phyloP scores from a whole-genome alignment of 2,888 invertebrate genomes.

The Crocallis elinguaria region DNA sequence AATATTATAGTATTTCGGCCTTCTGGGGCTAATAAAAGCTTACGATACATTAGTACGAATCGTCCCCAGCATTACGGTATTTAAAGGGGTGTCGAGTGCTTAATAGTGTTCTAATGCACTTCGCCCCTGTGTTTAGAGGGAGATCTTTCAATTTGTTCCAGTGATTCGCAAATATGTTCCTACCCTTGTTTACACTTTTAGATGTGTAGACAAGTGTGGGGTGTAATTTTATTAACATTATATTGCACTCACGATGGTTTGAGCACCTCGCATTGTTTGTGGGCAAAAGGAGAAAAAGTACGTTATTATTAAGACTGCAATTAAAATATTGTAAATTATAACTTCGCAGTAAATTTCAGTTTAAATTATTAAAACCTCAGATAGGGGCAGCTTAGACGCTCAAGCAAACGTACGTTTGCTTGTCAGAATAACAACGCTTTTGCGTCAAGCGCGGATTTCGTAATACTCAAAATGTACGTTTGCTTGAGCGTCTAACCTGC shows the following conservation, averaged over 20 bases:
- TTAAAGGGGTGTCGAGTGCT: conserved; percentile 54
- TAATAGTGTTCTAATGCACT: conserved; percentile 76
- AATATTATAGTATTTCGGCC: background rate
- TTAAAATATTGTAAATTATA: too few relatives aligned
- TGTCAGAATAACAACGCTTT: too few relatives aligned
- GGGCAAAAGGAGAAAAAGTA: too few relatives aligned
- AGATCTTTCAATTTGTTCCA: conserved; percentile 75
- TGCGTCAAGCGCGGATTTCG: too few relatives aligned
- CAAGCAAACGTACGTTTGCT: too few relatives aligned
- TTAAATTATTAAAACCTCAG: too few relatives aligned
- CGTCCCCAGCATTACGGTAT: conserved; percentile 15
- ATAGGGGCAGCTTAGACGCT: too few relatives aligned
- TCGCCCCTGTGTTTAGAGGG: conserved; percentile 63
- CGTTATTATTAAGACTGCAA: too few relatives aligned
- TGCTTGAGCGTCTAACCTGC: too few relatives aligned
- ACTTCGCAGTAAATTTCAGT: too few relatives aligned
- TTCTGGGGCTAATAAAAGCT: conserved; percentile 4
- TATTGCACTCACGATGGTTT: background rate
- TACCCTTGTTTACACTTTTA: conserved; percentile 68
- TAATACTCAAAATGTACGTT: too few relatives aligned
- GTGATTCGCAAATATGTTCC: conserved; percentile 71
- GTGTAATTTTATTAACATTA: background rate
- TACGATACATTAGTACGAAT: conserved; percentile 12
- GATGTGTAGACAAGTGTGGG: conserved; percentile 46
- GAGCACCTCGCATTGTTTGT: background rate